Evolutionary conservation across 1,140 invertebrate species (phyloP), one percentile per base, ranked within the genome.

Genomic region (Forficula auricularia): DNA sequence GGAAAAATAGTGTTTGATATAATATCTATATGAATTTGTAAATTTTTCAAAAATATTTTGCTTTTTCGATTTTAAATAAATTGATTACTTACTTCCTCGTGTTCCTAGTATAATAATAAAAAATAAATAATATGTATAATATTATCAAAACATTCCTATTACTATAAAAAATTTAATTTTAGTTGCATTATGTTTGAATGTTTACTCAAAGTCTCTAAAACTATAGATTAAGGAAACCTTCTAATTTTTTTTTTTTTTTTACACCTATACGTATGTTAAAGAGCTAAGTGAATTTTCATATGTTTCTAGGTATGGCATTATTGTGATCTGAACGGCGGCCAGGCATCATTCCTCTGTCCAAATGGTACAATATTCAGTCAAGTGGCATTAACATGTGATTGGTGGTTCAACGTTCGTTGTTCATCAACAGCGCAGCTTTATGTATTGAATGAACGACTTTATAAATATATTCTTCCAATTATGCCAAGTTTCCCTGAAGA

Each of bases 331-430:
- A 87, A 87, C 54, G 85, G 84, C 9, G 83, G 84, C 6, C 83
- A 89, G 62, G 82, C 85, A 3, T 86, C 83, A 1, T 91, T 90
- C 54, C 63, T 90, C 2, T 91, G 86, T 56, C 85, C 85, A 6
- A 90, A 90, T 54, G 84, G 85, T 14, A 91, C 87, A 3, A 81
- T 90, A 52, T 91, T 90, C 62, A 87, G 79, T 54, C 87, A 91
- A 67, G 55, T 60, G 2, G 74, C 72, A 1, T 60, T 85, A 0
- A 87, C 83, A 0, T 90, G 86, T 50, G 83, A 88, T 57, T 88
- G 85, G 86, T 89, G 85, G 86, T 89, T 86, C 59, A 89, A 87
- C 55, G 82, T 87, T 0, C 74, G 80, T 47, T 90, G 86, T 57
- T 71, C 77, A 16, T 72, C 78, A 2, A 86, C 84, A 0, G 61